These are phyloP conservation scores for Galagoides demidoff DNA, from an alignment of 2,797 vertebrate genomes.

Conservation along the genomic window DNA sequence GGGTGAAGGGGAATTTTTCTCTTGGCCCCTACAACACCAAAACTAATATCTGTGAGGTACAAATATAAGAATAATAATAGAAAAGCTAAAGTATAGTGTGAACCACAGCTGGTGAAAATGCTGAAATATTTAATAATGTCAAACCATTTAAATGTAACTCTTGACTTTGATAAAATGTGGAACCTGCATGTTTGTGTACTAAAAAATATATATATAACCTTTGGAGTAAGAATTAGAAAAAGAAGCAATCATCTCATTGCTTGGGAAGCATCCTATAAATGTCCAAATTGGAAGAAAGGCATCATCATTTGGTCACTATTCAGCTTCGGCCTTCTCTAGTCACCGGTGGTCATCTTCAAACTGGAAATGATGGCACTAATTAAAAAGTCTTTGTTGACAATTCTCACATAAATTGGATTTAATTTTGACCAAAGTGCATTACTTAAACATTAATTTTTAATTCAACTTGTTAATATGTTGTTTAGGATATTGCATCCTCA, in stretches of 20 bases:
- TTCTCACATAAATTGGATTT: too few species aligned
- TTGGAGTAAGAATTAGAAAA: constrained; percentile 17
- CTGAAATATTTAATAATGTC: not conserved
- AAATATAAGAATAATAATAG: not conserved
- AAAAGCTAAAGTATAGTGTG: not conserved
- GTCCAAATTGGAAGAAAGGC: not conserved
- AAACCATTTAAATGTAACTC: not conserved
- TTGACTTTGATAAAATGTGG: not conserved
- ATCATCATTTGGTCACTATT: not conserved
- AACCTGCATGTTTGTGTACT: too few species aligned
- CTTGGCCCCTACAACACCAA: not conserved
- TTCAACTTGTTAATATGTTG: too few species aligned
- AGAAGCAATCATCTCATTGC: not conserved
- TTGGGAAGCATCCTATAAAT: not conserved
- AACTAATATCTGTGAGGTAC: not conserved
- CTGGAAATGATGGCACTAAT: not conserved
- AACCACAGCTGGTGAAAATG: not conserved
- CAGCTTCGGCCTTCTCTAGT: not conserved
- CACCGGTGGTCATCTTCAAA: not conserved
- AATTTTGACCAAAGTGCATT: too few species aligned
- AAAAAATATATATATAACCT: not conserved
- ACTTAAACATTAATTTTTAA: too few species aligned
- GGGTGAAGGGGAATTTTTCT: too few species aligned
- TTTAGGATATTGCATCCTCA: too few species aligned
- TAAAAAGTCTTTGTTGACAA: not conserved